Percentiles rank a stretch among this genome's conserved stretches.
Conservation (phyloP, 1,140 invertebrate genomes). For the Leptinotarsa texana region DNA sequence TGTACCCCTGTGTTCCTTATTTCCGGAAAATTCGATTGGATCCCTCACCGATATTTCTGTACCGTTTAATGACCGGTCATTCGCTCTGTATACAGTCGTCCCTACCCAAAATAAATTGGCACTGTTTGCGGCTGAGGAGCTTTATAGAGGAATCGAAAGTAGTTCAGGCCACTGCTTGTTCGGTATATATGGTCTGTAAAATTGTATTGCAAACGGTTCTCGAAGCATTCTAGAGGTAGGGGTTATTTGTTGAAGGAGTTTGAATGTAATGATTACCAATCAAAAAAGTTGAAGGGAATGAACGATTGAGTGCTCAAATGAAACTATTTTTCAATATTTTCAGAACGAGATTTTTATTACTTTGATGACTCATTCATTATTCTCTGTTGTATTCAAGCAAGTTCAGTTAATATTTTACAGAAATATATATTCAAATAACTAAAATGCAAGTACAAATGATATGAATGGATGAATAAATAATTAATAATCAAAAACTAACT, state of each 20-base stretch:
- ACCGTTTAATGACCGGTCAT: constrained; percentile 33
- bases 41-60: constrained; percentile 30
- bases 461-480: too few relatives aligned
- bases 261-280: background rate
- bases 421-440: too few relatives aligned
- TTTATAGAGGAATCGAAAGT: constrained; percentile 31
- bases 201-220: constrained; percentile 15
- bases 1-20: constrained; percentile 18
- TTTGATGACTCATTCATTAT: too few relatives aligned
- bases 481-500: too few relatives aligned
- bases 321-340: too few relatives aligned
- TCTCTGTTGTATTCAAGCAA: too few relatives aligned
- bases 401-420: too few relatives aligned
- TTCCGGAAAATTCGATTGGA: constrained; percentile 24
- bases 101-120: constrained; percentile 38
- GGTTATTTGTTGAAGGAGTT: background rate
- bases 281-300: too few relatives aligned
- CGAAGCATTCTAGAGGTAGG: background rate
- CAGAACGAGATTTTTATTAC: too few relatives aligned
- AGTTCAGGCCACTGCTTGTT: background rate
- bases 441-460: too few relatives aligned
- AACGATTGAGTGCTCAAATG: too few relatives aligned
- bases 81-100: constrained; percentile 18
- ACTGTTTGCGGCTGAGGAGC: constrained; percentile 33
- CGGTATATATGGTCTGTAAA: constrained; percentile 30